These are phyloP conservation scores for Calcarius lapponicus DNA, from an alignment of 2,797 vertebrate species.

Conservation along the genomic window DNA sequence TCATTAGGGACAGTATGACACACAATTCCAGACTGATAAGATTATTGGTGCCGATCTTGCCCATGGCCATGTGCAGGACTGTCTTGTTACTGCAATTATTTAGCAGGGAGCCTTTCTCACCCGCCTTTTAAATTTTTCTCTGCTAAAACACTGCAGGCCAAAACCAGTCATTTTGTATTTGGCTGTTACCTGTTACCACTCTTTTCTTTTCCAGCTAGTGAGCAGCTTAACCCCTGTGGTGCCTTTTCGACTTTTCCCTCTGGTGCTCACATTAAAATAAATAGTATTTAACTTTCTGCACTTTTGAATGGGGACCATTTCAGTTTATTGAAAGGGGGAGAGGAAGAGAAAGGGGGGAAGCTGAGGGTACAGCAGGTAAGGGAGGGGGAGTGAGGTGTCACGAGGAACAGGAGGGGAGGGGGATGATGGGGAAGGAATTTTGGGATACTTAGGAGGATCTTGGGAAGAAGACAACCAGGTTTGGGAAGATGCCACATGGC, in stretches of 20 bases:
- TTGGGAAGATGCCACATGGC: too few species aligned
- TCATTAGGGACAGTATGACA: not conserved
- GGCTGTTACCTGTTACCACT: conserved; percentile 38
- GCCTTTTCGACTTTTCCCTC: not conserved
- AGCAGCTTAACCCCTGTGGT: not conserved
- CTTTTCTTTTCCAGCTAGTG: not conserved
- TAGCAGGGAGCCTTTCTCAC: not conserved
- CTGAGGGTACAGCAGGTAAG: too few species aligned
- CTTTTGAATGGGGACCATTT: not conserved
- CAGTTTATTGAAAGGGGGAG: too few species aligned
- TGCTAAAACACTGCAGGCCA: conserved; percentile 13
- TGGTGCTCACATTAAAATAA: not conserved
- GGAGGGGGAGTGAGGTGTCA: too few species aligned
- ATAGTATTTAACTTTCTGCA: not conserved
- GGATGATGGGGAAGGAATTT: too few species aligned
- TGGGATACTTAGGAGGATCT: too few species aligned
- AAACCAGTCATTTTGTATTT: conserved; percentile 17
- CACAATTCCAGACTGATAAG: not conserved
- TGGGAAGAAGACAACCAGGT: too few species aligned
- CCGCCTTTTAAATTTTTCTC: not conserved
- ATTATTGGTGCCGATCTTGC: not conserved
- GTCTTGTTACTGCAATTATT: not conserved
- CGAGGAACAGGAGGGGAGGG: too few species aligned
- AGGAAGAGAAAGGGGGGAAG: too few species aligned
- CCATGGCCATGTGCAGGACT: not conserved